phyloP scores from a whole-genome alignment of 1,140 invertebrate genomes.

The Teleogryllus occipitalis region DNA sequence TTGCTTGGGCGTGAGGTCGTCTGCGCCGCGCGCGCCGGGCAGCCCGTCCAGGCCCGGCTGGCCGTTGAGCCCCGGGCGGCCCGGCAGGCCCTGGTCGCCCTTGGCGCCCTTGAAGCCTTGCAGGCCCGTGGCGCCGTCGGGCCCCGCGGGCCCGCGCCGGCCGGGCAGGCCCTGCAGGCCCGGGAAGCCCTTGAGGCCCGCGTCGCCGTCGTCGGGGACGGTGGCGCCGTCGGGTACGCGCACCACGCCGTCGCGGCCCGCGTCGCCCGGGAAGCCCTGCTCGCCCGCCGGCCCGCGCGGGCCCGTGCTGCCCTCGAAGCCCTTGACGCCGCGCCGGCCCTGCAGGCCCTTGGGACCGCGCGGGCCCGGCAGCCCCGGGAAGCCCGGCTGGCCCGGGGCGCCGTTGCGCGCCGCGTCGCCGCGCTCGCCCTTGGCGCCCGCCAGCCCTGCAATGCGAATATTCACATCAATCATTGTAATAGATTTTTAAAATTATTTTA shows the following conservation, averaged over 20 bases:
- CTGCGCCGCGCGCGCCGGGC: constrained; percentile 46
- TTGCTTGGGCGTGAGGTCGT: constrained; percentile 36
- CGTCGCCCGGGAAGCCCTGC: background rate
- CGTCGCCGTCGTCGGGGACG: background rate
- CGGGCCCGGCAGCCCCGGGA: constrained; percentile 46
- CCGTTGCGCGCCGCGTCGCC: constrained; percentile 41
- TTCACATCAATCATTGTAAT: no score
- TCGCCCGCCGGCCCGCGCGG: background rate
- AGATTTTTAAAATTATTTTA: no score
- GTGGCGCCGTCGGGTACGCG: background rate
- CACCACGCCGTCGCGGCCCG: background rate
- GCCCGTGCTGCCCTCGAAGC: background rate
- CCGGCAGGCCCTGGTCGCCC: constrained; percentile 34
- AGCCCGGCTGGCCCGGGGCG: constrained; percentile 35
- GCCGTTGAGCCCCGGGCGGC: constrained; percentile 41
- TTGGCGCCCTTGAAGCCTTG: constrained; percentile 24
- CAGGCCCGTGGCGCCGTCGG: constrained; percentile 9
- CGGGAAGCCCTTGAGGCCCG: constrained; percentile 17
- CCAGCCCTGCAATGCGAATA: constrained; percentile 29
- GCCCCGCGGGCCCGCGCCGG: constrained; percentile 28
- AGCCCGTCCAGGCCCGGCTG: constrained; percentile 37
- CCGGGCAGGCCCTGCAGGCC: constrained; percentile 22
- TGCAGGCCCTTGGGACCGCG: constrained; percentile 32
- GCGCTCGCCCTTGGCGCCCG: constrained; percentile 38
- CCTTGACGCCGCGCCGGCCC: constrained; percentile 20